A percentile compares a stretch with the other conserved stretches of the same genome.
Evolutionary conservation across 2,888 invertebrate genomes (phyloP).

Genomic region (Geotrupes spiniger): DNA sequence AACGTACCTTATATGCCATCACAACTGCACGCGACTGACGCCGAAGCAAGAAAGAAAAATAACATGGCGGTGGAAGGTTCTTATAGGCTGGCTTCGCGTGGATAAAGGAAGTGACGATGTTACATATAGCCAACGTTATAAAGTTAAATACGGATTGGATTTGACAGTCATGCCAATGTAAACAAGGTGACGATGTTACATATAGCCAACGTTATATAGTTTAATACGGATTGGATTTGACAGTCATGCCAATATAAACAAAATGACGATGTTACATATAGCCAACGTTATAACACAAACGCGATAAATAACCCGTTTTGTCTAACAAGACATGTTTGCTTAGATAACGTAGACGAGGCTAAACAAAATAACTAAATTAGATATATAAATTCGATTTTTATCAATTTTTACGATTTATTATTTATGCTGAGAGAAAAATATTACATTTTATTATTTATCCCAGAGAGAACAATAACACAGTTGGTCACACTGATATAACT

Average conservation of each 20-base stretch:
- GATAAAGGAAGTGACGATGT: neutral
- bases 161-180: constrained; percentile 1
- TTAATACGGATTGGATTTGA: neutral
- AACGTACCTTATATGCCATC: too few relatives aligned
- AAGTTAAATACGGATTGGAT: too few relatives aligned
- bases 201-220: too few relatives aligned
- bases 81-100: neutral
- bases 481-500: too few relatives aligned
- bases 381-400: too few relatives aligned
- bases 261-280: neutral
- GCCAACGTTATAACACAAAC: neutral
- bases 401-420: neutral
- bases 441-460: neutral
- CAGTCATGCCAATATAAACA: neutral
- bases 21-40: too few relatives aligned
- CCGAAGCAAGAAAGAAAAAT: constrained; percentile 2
- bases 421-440: neutral
- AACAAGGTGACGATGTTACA: neutral
- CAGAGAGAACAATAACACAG: neutral
- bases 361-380: too few relatives aligned
- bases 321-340: too few relatives aligned
- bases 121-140: neutral
- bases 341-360: too few relatives aligned
- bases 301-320: too few relatives aligned
- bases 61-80: neutral